A percentile compares a stretch with the other conserved stretches of the same genome.
Conservation (phyloP, 1,140 invertebrate species). For the Heliconius congener region DNA sequence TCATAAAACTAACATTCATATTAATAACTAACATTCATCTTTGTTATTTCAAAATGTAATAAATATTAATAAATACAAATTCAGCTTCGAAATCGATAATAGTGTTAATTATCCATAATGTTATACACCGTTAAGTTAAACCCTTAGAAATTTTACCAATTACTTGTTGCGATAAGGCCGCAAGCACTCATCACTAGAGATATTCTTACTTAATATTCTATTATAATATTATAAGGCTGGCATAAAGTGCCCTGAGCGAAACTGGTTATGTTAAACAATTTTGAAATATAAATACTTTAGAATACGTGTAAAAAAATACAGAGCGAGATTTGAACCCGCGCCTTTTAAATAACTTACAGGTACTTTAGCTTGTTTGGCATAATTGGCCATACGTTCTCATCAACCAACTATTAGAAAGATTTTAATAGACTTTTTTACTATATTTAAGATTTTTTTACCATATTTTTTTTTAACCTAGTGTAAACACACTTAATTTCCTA, state of each 20-base stretch:
- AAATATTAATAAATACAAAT: not conserved
- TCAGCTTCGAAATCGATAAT: not conserved
- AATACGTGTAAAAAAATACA: not conserved
- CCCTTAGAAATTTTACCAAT: conserved; percentile 5
- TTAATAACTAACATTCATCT: too few species aligned
- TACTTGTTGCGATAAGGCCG: conserved; percentile 7
- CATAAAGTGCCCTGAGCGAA: conserved; percentile 2
- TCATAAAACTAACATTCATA: too few species aligned
- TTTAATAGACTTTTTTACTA: too few species aligned
- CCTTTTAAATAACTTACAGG: too few species aligned
- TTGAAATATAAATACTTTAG: not conserved
- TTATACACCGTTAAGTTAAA: not conserved
- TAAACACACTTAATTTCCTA: too few species aligned
- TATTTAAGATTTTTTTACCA: too few species aligned
- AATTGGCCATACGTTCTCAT: too few species aligned
- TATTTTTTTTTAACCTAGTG: too few species aligned
- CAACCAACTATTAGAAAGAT: too few species aligned
- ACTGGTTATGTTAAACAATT: not conserved
- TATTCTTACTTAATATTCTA: conserved; percentile 11
- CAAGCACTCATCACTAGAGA: conserved; percentile 1
- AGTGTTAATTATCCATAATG: conserved; percentile 10
- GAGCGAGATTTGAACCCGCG: too few species aligned
- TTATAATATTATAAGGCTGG: conserved; percentile 1
- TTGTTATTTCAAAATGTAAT: not conserved
- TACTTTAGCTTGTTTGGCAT: too few species aligned